Evolutionary conservation across 2,113 vertebrate species (phyloP), one percentile per base, ranked within the genome.

Genomic region (Neotoma lepida): DNA sequence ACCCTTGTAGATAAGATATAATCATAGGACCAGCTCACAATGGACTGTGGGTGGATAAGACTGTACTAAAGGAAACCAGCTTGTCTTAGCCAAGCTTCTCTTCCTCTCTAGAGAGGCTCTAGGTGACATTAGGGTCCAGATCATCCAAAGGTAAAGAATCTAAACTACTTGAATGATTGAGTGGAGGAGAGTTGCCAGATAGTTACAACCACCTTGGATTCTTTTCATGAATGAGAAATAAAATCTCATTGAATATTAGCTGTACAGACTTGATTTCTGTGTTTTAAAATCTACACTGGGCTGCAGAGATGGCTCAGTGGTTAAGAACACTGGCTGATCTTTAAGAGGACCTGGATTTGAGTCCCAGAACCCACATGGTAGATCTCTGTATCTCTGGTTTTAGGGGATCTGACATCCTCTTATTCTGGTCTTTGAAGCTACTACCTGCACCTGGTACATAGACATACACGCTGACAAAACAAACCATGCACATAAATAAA

Each of bases 81-180:
- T 14, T 78, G 35, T 18, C 33, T 73, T 26, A 8, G 44, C 26
- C 51, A 51, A 78, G 73, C 26, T 73, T 44, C 76, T 2, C 81
- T 86, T 70, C 14, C 41, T 92, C 41, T 41, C 76, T 92, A 49
- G 68, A 64, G 9, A 76, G 20, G 13, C 66, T 74, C 6, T 39
- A 70, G 14, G 70, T 26, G 14, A 1, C 22, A 86, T 63, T 80
- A 70, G 86, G 84, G 39, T 64, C 46, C n/a, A 66, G 35, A 89
- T 39, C 18, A 77, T 46, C 80, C 76, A 85, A 91, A 80, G 44
- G 56, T 39, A 89, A 88, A 81, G 39, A 91, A 88, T 70, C 66
- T 56, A 54, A 63, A 73, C 80, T 71, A 76, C 17, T 20, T 92
- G 13, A 90, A 63, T 56, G 73, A 46, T 14, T 18, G n/a, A 51